Base-by-base conservation (phyloP, 2,888 invertebrate species). In the Orchestes rusci region DNA sequence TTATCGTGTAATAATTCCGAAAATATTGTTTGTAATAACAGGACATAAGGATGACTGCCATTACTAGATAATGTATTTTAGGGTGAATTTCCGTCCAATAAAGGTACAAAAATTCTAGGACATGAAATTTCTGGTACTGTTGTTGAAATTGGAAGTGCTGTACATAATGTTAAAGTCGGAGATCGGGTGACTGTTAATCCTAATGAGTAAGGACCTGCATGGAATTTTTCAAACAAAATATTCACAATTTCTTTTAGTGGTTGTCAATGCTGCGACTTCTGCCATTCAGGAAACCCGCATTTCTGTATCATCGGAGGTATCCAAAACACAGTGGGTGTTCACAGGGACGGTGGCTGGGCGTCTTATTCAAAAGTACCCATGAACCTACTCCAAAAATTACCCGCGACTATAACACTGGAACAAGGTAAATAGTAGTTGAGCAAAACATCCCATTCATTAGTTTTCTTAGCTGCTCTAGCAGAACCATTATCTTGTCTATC, bases 401-500 rank as follows among this genome's bases (percentile, higher is more conserved):
- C 79, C 1, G 72, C 73, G 2, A 66, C 60, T 1, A 73, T 80
- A 16, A 71, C 75, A 2, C 69, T 77, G 3, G 71, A 77, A 55
- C 76, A 78, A 68, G 80, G 80, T n/a, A n/a, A n/a, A n/a, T n/a
- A n/a, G n/a, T n/a, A n/a, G n/a, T n/a, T n/a, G n/a, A n/a, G n/a
- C n/a, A n/a, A n/a, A n/a, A n/a, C n/a, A n/a, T n/a, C n/a, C n/a
- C n/a, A n/a, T n/a, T n/a, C n/a, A n/a, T 7, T 23, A 23, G 10
- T 23, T 23, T n/a, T 39, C 66, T 2, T 67, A 75, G 83, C 75
- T 35, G 82, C 74, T 10, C 68, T 84, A 1, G 73, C 75, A 32
- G 84, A 84, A 59, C 84, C 84, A 0, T 68, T 82, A 35, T 82
- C 84, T 0, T 84, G 84, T 55, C 69, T 84, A 2, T 72, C 79